Evolutionary conservation across 1,140 invertebrate species (phyloP).

Genomic region (Temnothorax longispinosus): DNA sequence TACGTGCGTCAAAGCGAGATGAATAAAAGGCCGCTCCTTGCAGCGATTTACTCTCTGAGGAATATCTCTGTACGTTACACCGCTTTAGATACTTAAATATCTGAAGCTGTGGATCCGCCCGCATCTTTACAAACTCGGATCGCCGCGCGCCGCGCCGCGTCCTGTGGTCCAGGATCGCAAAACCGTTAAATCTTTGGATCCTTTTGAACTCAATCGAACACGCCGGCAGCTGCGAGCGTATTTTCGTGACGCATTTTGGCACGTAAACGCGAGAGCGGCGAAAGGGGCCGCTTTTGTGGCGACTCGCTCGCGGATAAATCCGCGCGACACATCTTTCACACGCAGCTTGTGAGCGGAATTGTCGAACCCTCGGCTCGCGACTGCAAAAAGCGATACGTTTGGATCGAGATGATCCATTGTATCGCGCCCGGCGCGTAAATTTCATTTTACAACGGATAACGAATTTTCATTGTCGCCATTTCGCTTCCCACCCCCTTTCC

Average conservation of each 20-base stretch:
- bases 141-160: neutral
- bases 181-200: constrained; percentile 48
- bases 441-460: constrained; percentile 64
- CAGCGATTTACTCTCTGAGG: constrained; percentile 10
- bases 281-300: constrained; percentile 63
- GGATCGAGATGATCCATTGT: constrained; percentile 74
- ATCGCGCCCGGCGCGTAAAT: constrained; percentile 64
- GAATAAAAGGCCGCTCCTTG: constrained; percentile 5
- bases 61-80: constrained; percentile 21
- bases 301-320: constrained; percentile 67
- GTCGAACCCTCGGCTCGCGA: constrained; percentile 58
- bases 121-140: constrained; percentile 38
- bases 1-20: constrained; percentile 23
- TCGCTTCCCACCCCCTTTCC: constrained; percentile 4
- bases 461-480: constrained; percentile 57
- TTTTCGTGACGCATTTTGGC: constrained; percentile 56
- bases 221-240: neutral
- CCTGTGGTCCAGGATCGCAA: constrained; percentile 16
- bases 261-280: constrained; percentile 35
- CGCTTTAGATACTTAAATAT: constrained; percentile 51
- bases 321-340: constrained; percentile 69
- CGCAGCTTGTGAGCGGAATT: constrained; percentile 66
- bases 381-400: constrained; percentile 74
- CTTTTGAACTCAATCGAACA: constrained; percentile 53
- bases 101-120: constrained; percentile 6